phyloP scores from a whole-genome alignment of 2,888 invertebrate species.

The Ichneumoninae sp. region DNA sequence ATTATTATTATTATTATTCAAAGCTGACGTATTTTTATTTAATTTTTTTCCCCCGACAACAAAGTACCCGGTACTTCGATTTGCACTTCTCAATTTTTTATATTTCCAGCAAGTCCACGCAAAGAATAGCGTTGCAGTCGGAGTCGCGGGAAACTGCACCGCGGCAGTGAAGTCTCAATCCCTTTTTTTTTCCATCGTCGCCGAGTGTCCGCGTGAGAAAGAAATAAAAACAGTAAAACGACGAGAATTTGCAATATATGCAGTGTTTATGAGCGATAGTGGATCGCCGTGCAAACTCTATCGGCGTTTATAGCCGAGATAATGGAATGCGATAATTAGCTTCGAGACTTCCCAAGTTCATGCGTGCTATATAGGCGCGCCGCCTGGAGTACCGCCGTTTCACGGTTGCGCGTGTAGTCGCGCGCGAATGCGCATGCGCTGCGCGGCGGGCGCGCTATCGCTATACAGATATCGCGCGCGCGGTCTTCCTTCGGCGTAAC shows the following conservation, averaged over 20 bases:
- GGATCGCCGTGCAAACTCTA: slow-evolving; percentile 52
- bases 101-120: too few species aligned
- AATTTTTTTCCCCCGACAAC: too few species aligned
- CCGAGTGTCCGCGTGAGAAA: neutral
- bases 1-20: too few species aligned
- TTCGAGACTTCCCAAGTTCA: slow-evolving; percentile 56
- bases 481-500: neutral
- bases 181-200: neutral
- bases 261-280: slow-evolving; percentile 6
- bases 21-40: too few species aligned
- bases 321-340: slow-evolving; percentile 62
- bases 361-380: slow-evolving; percentile 4
- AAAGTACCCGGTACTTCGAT: too few species aligned
- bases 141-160: too few species aligned
- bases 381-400: neutral
- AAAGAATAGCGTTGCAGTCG: too few species aligned
- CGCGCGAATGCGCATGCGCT: neutral
- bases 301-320: slow-evolving; percentile 56
- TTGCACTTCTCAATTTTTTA: too few species aligned
- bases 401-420: neutral
- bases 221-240: neutral
- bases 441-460: neutral
- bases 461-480: neutral
- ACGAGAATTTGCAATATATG: neutral
- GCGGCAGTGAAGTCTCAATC: neutral